Percentiles rank a stretch among this genome's conserved stretches.
Conservation (phyloP, 2,113 vertebrate species). For the Ovis canadensis region DNA sequence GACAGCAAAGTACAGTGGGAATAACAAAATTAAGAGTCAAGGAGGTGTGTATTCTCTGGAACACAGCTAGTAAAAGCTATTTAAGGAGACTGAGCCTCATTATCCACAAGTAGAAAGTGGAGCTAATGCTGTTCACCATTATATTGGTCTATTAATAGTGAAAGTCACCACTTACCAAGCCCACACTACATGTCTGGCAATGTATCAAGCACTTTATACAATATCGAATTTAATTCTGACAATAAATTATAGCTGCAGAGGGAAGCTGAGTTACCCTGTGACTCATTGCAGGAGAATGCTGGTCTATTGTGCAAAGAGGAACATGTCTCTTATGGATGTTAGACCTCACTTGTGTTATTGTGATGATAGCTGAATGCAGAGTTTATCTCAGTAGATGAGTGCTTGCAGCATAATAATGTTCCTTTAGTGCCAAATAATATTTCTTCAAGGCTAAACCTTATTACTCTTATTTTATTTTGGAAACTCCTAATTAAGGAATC, state of each 20-base stretch:
- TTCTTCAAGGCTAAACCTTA: background rate
- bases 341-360: background rate
- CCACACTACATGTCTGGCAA: background rate
- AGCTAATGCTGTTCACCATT: background rate
- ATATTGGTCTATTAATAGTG: conserved; percentile 4
- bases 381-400: background rate
- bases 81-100: background rate
- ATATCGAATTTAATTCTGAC: conserved; percentile 25
- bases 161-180: conserved; percentile 4
- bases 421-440: conserved; percentile 3
- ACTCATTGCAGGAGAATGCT: background rate
- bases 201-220: background rate
- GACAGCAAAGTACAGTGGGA: background rate
- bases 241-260: conserved; percentile 13
- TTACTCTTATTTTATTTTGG: conserved; percentile 10
- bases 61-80: conserved; percentile 12
- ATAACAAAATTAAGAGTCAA: background rate
- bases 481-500: background rate
- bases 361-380: conserved; percentile 4
- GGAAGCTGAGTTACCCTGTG: background rate
- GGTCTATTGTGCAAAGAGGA: background rate
- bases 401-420: background rate
- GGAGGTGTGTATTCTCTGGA: background rate
- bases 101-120: background rate
- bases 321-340: background rate